phyloP scores from a whole-genome alignment of 2,888 invertebrate species.

The Apamea epomidion region DNA sequence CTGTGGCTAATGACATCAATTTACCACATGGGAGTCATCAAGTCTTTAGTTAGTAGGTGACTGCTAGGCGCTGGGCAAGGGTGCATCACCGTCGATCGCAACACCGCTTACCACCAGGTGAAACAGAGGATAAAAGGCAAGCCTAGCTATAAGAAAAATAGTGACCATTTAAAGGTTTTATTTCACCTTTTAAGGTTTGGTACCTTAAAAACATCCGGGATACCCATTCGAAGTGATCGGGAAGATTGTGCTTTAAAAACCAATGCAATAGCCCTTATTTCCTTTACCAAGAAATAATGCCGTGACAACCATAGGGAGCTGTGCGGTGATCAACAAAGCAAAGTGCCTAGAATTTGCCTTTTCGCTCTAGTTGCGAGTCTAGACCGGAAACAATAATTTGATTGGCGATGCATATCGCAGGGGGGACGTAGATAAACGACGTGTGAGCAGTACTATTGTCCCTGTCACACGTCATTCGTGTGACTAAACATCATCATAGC shows the following conservation, averaged over 20 bases:
- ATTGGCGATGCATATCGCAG: slow-evolving; percentile 63
- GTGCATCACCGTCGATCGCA: neutral
- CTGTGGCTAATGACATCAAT: neutral
- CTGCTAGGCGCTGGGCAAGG: neutral
- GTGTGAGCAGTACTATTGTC: slow-evolving; percentile 49
- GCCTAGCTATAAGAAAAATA: neutral
- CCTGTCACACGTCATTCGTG: slow-evolving; percentile 50
- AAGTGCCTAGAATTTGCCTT: slow-evolving; percentile 21
- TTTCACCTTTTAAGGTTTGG: neutral
- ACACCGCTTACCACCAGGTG: neutral
- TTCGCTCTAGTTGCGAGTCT: slow-evolving; percentile 19
- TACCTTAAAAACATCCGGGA: neutral
- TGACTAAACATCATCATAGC: neutral
- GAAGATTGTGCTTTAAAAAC: neutral
- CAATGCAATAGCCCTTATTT: neutral
- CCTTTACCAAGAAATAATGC: neutral
- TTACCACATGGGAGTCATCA: neutral
- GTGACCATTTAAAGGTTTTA: too few species aligned
- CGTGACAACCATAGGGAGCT: neutral
- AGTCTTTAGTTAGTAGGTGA: neutral
- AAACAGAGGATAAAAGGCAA: neutral
- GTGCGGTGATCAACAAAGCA: neutral
- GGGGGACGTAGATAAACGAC: slow-evolving; percentile 54
- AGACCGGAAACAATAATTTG: slow-evolving; percentile 55
- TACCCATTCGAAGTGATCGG: neutral